A percentile compares a stretch with the other conserved stretches of the same genome.
These are phyloP conservation scores for Nematostella vectensis DNA, from an alignment of 92 coral and sea anemone species.

Conservation along the genomic window DNA sequence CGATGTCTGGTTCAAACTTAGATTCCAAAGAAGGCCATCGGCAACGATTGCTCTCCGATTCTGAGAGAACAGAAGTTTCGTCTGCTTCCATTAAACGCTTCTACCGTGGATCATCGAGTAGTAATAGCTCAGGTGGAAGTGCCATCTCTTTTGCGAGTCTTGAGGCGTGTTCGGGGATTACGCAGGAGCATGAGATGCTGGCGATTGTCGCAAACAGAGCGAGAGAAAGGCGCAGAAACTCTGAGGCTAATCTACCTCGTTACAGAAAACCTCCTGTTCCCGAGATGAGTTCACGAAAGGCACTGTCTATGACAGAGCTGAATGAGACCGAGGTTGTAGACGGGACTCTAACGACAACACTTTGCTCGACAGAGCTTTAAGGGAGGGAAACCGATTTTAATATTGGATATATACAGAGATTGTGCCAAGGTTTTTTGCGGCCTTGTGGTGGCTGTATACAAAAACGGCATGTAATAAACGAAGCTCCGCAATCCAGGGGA, in stretches of 20 bases:
- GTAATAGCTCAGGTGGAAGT: not conserved
- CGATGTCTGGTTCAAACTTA: too few relatives aligned
- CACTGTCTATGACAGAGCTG: not conserved
- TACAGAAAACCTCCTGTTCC: not conserved
- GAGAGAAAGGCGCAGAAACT: constrained; percentile 10
- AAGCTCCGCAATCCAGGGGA: too few relatives aligned
- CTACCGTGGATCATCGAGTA: too few relatives aligned
- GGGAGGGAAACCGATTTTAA: too few relatives aligned
- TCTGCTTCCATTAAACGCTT: too few relatives aligned
- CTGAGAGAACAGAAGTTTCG: not conserved
- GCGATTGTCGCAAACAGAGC: not conserved
- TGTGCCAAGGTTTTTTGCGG: too few relatives aligned
- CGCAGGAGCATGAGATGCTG: not conserved
- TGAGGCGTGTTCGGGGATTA: not conserved
- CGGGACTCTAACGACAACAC: constrained; percentile 18
- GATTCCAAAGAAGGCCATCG: too few relatives aligned
- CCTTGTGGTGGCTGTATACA: too few relatives aligned
- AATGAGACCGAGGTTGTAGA: constrained; percentile 16
- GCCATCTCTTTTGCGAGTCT: not conserved
- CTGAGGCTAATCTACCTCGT: constrained; percentile 5
- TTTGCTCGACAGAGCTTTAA: constrained; percentile 18
- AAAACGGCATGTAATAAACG: too few relatives aligned
- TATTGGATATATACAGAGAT: too few relatives aligned
- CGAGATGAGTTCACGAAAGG: not conserved
- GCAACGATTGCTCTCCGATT: not conserved